Percentiles rank a stretch among this genome's conserved stretches.
phyloP scores from a whole-genome alignment of 1,140 invertebrate species.

The Dreissena rostriformis region DNA sequence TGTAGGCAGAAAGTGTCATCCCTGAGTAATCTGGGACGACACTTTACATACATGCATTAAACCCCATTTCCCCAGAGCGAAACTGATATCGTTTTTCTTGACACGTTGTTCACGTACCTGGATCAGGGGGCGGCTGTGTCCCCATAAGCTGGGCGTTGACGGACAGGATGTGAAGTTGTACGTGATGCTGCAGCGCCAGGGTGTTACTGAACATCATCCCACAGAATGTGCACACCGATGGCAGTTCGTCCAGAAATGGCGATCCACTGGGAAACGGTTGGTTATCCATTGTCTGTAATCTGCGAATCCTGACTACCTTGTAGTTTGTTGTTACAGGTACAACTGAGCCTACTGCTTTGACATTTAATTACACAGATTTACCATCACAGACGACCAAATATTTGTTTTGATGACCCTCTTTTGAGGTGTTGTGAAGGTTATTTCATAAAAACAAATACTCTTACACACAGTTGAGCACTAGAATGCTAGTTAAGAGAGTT shows the following conservation, averaged over 20 bases:
- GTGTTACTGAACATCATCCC: slow-evolving; percentile 47
- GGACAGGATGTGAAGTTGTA: slow-evolving; percentile 41
- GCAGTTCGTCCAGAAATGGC: slow-evolving; percentile 31
- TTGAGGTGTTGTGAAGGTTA: neutral
- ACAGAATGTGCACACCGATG: slow-evolving; percentile 40
- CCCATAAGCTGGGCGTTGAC: slow-evolving; percentile 42
- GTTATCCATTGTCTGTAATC: slow-evolving; percentile 33
- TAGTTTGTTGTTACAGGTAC: neutral
- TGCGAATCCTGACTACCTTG: neutral
- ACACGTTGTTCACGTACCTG: slow-evolving; percentile 6
- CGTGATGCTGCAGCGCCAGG: slow-evolving; percentile 41
- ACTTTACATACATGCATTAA: too few species aligned
- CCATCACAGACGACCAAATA: neutral
- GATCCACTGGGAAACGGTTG: slow-evolving; percentile 43
- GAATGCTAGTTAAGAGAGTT: too few species aligned
- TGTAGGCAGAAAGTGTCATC: neutral
- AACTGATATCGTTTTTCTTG: neutral
- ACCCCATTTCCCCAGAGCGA: neutral
- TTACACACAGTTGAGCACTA: neutral
- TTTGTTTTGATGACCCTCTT: neutral
- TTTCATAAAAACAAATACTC: neutral
- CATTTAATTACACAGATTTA: neutral
- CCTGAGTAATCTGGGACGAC: neutral
- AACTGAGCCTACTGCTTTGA: neutral
- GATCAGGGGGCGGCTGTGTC: slow-evolving; percentile 36